Evolutionary conservation across 2,888 invertebrate genomes (phyloP).

Genomic region (Hypomecis punctinalis): DNA sequence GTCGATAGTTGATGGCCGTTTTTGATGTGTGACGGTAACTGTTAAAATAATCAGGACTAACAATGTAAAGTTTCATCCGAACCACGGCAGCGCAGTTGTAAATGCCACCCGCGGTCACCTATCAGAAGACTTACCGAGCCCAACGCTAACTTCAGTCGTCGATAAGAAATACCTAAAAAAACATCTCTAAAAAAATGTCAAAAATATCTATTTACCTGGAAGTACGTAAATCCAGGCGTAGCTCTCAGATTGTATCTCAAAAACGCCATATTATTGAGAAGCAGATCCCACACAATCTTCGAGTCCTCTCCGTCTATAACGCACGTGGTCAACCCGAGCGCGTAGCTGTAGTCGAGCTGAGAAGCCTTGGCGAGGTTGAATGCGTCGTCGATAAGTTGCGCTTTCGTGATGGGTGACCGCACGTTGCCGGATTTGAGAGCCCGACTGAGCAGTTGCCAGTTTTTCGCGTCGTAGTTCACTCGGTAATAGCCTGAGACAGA

Average conservation of each 20-base stretch:
- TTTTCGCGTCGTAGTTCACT: slow-evolving; percentile 86
- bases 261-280: slow-evolving; percentile 84
- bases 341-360: slow-evolving; percentile 83
- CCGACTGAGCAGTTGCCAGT: slow-evolving; percentile 82
- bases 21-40: too few species aligned
- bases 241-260: slow-evolving; percentile 76
- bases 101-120: too few species aligned
- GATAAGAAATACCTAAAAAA: too few species aligned
- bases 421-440: slow-evolving; percentile 79
- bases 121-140: too few species aligned
- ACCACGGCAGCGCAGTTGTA: too few species aligned
- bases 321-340: slow-evolving; percentile 87
- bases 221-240: slow-evolving; percentile 80
- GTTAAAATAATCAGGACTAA: too few species aligned
- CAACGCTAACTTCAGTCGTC: too few species aligned
- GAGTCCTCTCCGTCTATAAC: slow-evolving; percentile 85
- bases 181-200: too few species aligned
- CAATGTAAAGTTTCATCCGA: too few species aligned
- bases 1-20: too few species aligned
- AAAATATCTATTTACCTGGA: slow-evolving; percentile 60
- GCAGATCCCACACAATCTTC: slow-evolving; percentile 88
- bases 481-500: slow-evolving; percentile 83
- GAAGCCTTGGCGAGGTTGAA: slow-evolving; percentile 87
- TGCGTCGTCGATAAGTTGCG: slow-evolving; percentile 90
- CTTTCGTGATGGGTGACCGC: slow-evolving; percentile 86